phyloP scores from a whole-genome alignment of 2,113 vertebrate species.

The Chlorocebus sabaeus region DNA sequence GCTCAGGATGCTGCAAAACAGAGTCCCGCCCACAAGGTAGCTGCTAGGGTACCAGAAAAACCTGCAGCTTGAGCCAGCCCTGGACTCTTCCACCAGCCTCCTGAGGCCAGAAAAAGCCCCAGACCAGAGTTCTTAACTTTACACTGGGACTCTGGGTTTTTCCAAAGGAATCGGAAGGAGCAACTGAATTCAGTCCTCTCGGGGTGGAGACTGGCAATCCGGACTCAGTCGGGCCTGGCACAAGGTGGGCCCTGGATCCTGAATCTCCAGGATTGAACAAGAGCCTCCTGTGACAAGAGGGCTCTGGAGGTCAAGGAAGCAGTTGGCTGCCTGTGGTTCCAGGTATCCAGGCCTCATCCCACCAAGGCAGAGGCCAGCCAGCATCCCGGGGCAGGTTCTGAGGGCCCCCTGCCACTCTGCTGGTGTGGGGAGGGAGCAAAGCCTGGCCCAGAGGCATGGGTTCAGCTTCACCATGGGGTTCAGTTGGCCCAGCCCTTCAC shows the following conservation, averaged over 20 bases:
- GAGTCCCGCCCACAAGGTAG: too few species aligned
- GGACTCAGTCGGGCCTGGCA: not conserved
- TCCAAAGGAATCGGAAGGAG: not conserved
- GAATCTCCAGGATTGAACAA: not conserved
- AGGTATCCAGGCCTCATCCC: not conserved
- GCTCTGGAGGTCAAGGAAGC: not conserved
- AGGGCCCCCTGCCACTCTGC: not conserved
- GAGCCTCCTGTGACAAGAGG: not conserved
- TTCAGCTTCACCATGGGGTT: not conserved
- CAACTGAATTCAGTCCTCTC: too few species aligned
- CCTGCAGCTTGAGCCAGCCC: not conserved
- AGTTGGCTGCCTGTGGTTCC: not conserved
- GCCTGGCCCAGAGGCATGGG: not conserved
- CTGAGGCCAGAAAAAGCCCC: not conserved
- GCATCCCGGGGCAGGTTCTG: not conserved
- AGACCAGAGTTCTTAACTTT: not conserved
- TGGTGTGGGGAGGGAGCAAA: too few species aligned
- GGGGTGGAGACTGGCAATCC: not conserved
- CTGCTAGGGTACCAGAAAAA: not conserved
- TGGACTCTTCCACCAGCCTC: not conserved
- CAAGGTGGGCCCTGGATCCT: not conserved
- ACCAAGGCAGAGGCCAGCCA: not conserved
- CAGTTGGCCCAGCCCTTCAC: not conserved
- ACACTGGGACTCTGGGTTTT: not conserved
- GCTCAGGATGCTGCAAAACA: not conserved